These are phyloP conservation scores for Pluvianellus socialis DNA, from an alignment of 2,113 vertebrate genomes.

Conservation along the genomic window DNA sequence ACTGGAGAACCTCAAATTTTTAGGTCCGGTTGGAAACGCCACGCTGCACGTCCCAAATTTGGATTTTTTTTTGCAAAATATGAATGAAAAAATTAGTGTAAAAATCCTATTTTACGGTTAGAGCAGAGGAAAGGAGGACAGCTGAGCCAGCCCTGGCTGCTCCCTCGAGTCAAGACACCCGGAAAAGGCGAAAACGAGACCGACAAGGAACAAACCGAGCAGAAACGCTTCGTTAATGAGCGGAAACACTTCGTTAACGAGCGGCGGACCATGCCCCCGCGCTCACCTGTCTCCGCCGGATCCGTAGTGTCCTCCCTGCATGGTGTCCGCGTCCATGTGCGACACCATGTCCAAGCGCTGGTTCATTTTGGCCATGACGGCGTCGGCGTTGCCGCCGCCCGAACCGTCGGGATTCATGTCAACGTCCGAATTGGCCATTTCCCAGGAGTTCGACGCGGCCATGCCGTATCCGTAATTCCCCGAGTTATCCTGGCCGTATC, in stretches of 20 bases:
- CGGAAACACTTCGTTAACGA: neutral
- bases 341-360: slow-evolving; percentile 87
- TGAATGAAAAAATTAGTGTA: neutral
- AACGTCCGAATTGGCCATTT: slow-evolving; percentile 64
- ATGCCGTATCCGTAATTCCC: slow-evolving; percentile 72
- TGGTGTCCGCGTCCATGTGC: slow-evolving; percentile 64
- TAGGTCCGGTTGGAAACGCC: neutral
- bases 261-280: neutral
- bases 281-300: slow-evolving; percentile 73
- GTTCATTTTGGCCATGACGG: slow-evolving; percentile 88
- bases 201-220: neutral
- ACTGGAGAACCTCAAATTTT: neutral
- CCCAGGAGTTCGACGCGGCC: slow-evolving; percentile 74
- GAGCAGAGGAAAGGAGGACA: neutral
- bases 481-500: slow-evolving; percentile 72
- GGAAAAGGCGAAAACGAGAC: neutral
- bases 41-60: neutral
- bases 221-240: neutral
- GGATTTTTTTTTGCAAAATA: neutral
- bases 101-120: neutral
- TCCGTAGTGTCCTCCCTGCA: slow-evolving; percentile 67
- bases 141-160: neutral
- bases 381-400: slow-evolving; percentile 77
- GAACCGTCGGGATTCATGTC: slow-evolving; percentile 51
- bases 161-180: neutral